Evolutionary conservation across 2,888 invertebrate genomes (phyloP), one percentile per base, ranked within the genome.

Genomic region (Notodonta dromedarius): DNA sequence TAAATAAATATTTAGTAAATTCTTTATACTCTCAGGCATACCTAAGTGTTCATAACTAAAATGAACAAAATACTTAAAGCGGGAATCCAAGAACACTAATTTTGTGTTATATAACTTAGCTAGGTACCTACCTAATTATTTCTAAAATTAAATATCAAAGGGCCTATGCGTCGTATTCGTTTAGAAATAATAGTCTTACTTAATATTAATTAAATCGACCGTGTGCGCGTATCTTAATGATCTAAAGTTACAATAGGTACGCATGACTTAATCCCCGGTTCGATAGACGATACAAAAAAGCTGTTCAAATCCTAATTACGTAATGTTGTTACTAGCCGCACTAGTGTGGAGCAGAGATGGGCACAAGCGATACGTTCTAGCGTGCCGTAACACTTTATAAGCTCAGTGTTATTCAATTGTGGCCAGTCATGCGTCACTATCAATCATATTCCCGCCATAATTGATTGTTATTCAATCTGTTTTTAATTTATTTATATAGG

Each of bases 221-320:
- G 35, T 35, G 35, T 35, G 35, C 35, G 69, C 58, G 48, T 61
- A 58, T 65, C 73, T 60, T 76, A 60, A 44, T 55, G 54, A 66
- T 58, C 51, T 52, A 57, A 56, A 65, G 65, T 63, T 69, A 64
- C 59, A 61, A 61, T 62, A 61, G 56, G 53, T 59, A 73, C 71
- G 70, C 77, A 74, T 76, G 75, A 81, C 82, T 83, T 83, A 82
- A 80, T 80, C 77, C 71, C 63, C 66, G 66, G 72, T 78, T 70
- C 71, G 70, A 68, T 71, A 73, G 66, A 71, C 70, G 71, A 64
- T 73, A 79, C 74, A 79, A 86, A 83, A 82, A 76, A 69, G 63
- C 64, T 65, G 60, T 16, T 75, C 79, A 78, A 83, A 82, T 79
- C 76, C 70, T 76, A 73, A 74, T 82, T 80, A 78, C 79, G 78